phyloP scores from a whole-genome alignment of 2,888 invertebrate species.

The Oligia fasciuncula region DNA sequence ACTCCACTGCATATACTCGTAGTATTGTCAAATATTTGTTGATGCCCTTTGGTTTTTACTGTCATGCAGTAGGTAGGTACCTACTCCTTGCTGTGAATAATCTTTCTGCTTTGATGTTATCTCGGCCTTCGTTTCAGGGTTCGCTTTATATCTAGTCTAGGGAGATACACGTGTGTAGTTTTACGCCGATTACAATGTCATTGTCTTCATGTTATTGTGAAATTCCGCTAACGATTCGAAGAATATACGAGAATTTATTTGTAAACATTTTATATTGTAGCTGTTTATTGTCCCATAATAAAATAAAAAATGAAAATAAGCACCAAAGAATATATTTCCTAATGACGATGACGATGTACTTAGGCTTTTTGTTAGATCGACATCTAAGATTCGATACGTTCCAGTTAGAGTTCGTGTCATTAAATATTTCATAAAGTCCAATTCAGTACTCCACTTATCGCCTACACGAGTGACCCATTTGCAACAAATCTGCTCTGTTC shows the following conservation, averaged over 20 bases:
- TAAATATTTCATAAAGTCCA: not conserved
- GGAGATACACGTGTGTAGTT: conserved; percentile 49
- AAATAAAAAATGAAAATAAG: too few species aligned
- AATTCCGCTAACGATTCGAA: not conserved
- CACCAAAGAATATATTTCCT: not conserved
- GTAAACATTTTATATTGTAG: too few species aligned
- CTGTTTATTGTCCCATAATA: too few species aligned
- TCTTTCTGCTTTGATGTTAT: conserved; percentile 64
- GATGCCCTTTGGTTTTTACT: conserved; percentile 71
- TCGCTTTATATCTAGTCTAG: conserved; percentile 51
- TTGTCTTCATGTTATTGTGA: conserved; percentile 8
- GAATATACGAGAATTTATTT: not conserved
- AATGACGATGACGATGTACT: not conserved
- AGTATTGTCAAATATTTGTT: conserved; percentile 85
- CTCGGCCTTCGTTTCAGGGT: conserved; percentile 64
- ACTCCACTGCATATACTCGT: conserved; percentile 79
- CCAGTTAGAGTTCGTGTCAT: not conserved
- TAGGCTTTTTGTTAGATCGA: not conserved
- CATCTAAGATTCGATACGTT: not conserved
- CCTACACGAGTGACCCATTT: conserved; percentile 46
- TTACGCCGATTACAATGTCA: conserved; percentile 35
- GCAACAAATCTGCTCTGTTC: conserved; percentile 5
- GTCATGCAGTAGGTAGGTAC: conserved; percentile 33
- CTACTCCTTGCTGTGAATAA: conserved; percentile 55
- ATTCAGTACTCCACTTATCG: conserved; percentile 23